Conservation (phyloP, 2,797 vertebrate species). For the Malacoraja senta region DNA sequence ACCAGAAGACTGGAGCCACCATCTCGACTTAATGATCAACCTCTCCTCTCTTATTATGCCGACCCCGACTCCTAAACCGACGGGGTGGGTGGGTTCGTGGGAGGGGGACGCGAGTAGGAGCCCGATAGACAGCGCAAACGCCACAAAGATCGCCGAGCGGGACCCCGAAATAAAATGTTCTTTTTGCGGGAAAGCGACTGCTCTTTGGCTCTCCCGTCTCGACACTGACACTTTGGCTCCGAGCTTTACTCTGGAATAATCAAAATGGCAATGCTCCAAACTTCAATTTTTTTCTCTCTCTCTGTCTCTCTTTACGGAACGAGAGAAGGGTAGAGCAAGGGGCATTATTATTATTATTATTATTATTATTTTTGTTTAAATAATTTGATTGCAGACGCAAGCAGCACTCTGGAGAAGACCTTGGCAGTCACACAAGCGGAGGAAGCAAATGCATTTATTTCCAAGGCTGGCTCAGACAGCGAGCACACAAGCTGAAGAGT, state of each 20-base stretch:
- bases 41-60: not conserved
- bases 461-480: not conserved
- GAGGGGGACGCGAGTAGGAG: too few relatives aligned
- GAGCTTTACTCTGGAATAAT: not conserved
- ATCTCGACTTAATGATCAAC: not conserved
- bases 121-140: not conserved
- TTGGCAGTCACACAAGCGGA: not conserved
- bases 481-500: not conserved
- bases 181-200: too few relatives aligned
- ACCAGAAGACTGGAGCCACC: too few relatives aligned
- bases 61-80: too few relatives aligned
- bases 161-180: too few relatives aligned
- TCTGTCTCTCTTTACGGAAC: not conserved
- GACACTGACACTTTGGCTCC: not conserved
- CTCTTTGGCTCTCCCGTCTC: not conserved
- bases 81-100: too few relatives aligned
- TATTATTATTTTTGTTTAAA: too few relatives aligned
- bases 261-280: not conserved
- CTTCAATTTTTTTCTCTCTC: not conserved
- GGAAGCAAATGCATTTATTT: not conserved
- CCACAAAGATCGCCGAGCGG: not conserved
- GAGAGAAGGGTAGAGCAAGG: not conserved
- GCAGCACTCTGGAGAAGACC: not conserved
- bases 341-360: not conserved
- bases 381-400: not conserved